Evolutionary conservation across 2,888 invertebrate species (phyloP), one percentile per base, ranked within the genome.

Genomic region (Drosophila flavopinicola): DNA sequence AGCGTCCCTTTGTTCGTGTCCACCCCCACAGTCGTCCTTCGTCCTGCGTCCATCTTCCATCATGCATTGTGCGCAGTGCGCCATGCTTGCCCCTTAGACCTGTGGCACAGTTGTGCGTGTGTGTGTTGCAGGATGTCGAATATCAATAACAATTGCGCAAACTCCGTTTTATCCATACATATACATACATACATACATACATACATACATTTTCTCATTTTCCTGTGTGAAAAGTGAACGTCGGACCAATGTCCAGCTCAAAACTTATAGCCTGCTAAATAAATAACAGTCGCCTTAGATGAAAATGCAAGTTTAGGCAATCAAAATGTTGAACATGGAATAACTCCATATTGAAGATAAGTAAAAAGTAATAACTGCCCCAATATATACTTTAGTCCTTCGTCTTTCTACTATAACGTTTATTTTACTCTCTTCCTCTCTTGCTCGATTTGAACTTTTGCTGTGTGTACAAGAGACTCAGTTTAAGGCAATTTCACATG

Each of bases 141-240:
- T 85, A 86, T 79, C 79, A 79, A 79, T 79, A 52, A 27, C 54
- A 54, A 76, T 85, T 84, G 79, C 79, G 79, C 79, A 80, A 59
- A 80, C 87, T 86, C 79, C 44, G 58, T 30, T 56, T 41, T 42
- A 38, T 48, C 35, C 38, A 10, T 11, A 17, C 1, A 6, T n/a
- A 7, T 11, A 6, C n/a, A 30, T 1, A 7, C 13, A 27, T 30
- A 17, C n/a, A 13, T 27, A 35, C 23, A 6, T 23, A 24, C 35
- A 6, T 39, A 33, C 9, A 15, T 11, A 11, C 7, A 24, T 7
- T 32, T 9, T 4, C 4, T 13, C 7, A 30, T 37, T 44, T 48
- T 51, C 10, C 13, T 13, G 4, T 7, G 10, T 25, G 15, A 7
- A 15, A 29, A 23, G 13, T 29, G 10, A 37, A 15, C 10, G 11